A percentile compares a stretch with the other conserved stretches of the same genome.
Conservation (phyloP, 2,888 invertebrate species). For the Gonocerus acuteangulatus region DNA sequence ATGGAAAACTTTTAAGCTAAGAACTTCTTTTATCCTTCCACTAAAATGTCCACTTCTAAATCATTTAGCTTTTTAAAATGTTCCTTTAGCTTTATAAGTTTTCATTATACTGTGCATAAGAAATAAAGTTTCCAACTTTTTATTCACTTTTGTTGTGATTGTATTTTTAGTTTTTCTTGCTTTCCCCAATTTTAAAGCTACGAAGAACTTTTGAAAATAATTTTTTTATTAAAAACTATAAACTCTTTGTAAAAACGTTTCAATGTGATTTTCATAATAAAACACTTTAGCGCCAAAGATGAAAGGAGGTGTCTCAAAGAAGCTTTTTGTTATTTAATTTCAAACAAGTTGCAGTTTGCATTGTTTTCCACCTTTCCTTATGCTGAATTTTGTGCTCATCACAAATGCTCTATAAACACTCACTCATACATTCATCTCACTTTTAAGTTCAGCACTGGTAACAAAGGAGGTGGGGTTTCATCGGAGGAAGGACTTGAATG, state of each 20-base stretch:
- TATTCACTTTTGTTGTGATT: constrained; percentile 1
- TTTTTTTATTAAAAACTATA: constrained; percentile 7
- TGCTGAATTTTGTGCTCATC: constrained; percentile 15
- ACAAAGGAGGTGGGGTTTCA: constrained; percentile 10
- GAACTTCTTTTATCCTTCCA: constrained; percentile 28
- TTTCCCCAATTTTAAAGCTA: not conserved
- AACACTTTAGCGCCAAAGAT: constrained; percentile 33
- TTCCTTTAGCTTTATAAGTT: constrained; percentile 28
- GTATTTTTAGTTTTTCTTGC: not conserved
- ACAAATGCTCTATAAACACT: constrained; percentile 20
- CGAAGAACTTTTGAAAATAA: not conserved
- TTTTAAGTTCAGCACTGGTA: constrained; percentile 15
- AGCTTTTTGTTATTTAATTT: constrained; percentile 29
- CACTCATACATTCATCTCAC: constrained; percentile 16
- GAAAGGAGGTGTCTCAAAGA: constrained; percentile 31
- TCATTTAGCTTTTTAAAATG: constrained; percentile 1
- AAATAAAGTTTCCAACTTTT: constrained; percentile 25
- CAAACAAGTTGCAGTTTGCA: constrained; percentile 12
- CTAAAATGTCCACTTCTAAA: constrained; percentile 32
- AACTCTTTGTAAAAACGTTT: constrained; percentile 24
- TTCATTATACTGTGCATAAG: constrained; percentile 32
- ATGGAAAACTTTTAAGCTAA: constrained; percentile 36
- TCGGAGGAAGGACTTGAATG: constrained; percentile 25
- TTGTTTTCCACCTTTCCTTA: constrained; percentile 33
- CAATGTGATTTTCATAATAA: constrained; percentile 10